Evolutionary conservation across 2,888 invertebrate genomes (phyloP), one percentile per base, ranked within the genome.

Genomic region (Frankliniella intonsa): DNA sequence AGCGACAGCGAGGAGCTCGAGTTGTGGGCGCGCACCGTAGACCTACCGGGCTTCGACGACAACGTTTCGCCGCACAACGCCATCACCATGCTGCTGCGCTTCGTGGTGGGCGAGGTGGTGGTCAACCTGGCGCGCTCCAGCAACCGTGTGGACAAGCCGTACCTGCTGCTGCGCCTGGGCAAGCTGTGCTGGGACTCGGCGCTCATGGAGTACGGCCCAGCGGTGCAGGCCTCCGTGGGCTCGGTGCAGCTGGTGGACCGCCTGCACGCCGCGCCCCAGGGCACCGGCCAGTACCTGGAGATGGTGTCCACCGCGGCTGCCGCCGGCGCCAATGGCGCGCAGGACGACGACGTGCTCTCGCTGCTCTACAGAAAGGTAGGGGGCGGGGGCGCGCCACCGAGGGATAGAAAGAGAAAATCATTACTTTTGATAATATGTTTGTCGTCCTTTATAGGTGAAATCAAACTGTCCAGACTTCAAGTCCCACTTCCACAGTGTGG

Each of bases 381-480:
- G 83, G 17, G 55, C 86, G 85, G 83, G 17, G 55, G 19, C 62
- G 25, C 17, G 9, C 19, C 69, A 51, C 49, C 38, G 2, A 5
- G 3, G 22, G 17, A 80, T 8, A 17, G 25, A 62, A 17, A 27
- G 14, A 17, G 12, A 55, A 55, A 55, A 14, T 55, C 55, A 55
- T 12, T 19, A 14, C 14, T 19, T 14, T 5, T 55, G 55, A 2
- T 38, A 5, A 38, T 38, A 5, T 5, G 38, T 81, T 83, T 49
- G 55, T 27, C 81, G 82, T 80, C 82, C 85, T 83, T 87, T 87
- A 0, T 85, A 94, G 94, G 94, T 95, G 0, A 91, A 92, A 80
- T 93, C 94, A 0, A 92, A 92, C 85, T 95, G 95, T 87, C 95
- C 95, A 0, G 95, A 96, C 87, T 95, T 95, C 88, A 92, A 93